phyloP scores from a whole-genome alignment of 1,140 invertebrate genomes.

The Condylostylus longicornis region DNA sequence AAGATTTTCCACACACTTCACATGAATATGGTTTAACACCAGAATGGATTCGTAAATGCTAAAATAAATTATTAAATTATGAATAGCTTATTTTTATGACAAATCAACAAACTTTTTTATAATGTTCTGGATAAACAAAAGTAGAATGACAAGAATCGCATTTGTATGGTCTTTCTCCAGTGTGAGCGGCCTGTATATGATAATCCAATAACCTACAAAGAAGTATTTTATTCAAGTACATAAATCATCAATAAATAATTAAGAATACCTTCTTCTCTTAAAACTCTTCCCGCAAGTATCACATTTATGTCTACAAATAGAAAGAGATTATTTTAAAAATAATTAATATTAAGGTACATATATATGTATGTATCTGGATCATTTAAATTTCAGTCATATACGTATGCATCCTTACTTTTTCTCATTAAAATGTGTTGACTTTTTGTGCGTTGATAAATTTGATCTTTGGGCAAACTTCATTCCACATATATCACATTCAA shows the following conservation, averaged over 20 bases:
- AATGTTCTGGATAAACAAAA: slow-evolving; percentile 72
- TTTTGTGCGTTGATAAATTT: slow-evolving; percentile 64
- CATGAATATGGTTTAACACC: slow-evolving; percentile 65
- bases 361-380: too few relatives aligned
- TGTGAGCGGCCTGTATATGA: slow-evolving; percentile 66
- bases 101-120: too few relatives aligned
- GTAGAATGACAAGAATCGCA: slow-evolving; percentile 57
- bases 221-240: too few relatives aligned
- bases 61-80: too few relatives aligned
- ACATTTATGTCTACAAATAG: too few relatives aligned
- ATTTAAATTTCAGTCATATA: too few relatives aligned
- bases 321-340: too few relatives aligned
- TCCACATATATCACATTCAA: slow-evolving; percentile 64
- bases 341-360: too few relatives aligned
- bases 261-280: slow-evolving; percentile 53
- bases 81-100: too few relatives aligned
- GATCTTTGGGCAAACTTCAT: slow-evolving; percentile 59
- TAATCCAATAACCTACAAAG: slow-evolving; percentile 64
- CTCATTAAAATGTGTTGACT: slow-evolving; percentile 62
- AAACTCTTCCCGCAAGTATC: slow-evolving; percentile 54
- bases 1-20: slow-evolving; percentile 74
- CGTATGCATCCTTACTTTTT: too few relatives aligned
- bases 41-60: slow-evolving; percentile 63
- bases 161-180: slow-evolving; percentile 58
- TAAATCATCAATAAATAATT: too few relatives aligned